Evolutionary conservation across 2,888 invertebrate genomes (phyloP), one percentile per base, ranked within the genome.

Genomic region (Apamea anceps): DNA sequence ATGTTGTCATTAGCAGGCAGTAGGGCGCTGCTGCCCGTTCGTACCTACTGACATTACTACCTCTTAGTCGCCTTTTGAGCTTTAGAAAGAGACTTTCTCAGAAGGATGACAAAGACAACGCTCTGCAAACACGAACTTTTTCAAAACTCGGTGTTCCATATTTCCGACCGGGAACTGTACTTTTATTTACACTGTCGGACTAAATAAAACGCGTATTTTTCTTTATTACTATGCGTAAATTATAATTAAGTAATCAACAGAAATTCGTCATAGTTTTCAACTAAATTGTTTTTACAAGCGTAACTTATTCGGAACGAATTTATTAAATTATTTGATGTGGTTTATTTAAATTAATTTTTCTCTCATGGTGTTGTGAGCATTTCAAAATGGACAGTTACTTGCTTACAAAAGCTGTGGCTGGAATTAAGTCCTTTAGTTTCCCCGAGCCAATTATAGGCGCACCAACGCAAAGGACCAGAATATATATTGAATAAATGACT

Each of bases 221-320:
- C 10, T 18, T 45, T n/a, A 60, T 28, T 54, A 63, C n/a, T 54
- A 37, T 42, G 13, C 48, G 81, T 68, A 63, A 66, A 28, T 48
- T 5, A 66, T 75, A 75, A 82, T 72, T 63, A 71, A 80, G 13
- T n/a, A 72, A 75, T 72, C 85, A 37, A 25, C 42, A n/a, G 28
- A 12, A 42, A 85, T 83, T 81, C 32, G 85, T 63, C 71, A 81
- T 18, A 81, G 82, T 62, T 32, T 60, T 85, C 15, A 66, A 73
- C 3, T 21, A 12, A 75, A 67, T 72, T 67, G 71, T 54, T 21
- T 67, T 42, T 51, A 81, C 67, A 72, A 75, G 81, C 81, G 85
- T 72, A 10, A 0, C 72, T 32, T 21, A 85, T 57, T n/a, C 63
- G 82, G 37, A 75, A 83, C 85, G 75, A 83, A 85, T 70, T 37